A percentile compares a stretch with the other conserved stretches of the same genome.
phyloP scores from a whole-genome alignment of 2,888 invertebrate species.

The Watsonalla cultraria region DNA sequence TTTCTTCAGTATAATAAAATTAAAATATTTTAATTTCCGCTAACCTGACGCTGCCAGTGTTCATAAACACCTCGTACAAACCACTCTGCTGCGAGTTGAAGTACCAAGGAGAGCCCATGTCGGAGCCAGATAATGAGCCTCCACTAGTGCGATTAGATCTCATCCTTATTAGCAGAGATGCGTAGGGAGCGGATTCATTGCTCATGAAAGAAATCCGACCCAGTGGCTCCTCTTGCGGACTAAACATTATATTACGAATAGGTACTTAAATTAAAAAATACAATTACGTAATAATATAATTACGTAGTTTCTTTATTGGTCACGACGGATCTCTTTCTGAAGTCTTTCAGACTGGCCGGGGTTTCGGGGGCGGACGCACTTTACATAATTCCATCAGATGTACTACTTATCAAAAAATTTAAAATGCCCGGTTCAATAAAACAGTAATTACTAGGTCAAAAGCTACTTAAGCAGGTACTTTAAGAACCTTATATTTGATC shows the following conservation, averaged over 20 bases:
- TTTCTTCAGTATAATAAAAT: too few species aligned
- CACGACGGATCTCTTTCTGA: too few species aligned
- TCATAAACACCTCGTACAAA: not conserved
- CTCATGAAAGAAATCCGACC: constrained; percentile 61
- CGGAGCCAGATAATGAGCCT: constrained; percentile 14
- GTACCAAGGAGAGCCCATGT: constrained; percentile 9
- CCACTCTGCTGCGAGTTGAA: constrained; percentile 14
- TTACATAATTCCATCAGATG: too few species aligned
- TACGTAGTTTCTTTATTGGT: too few species aligned
- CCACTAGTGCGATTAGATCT: constrained; percentile 25
- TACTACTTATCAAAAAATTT: not conserved
- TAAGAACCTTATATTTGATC: too few species aligned
- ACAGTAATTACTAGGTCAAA: too few species aligned
- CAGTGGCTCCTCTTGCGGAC: constrained; percentile 34
- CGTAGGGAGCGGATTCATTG: constrained; percentile 42
- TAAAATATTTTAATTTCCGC: not conserved
- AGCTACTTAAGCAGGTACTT: too few species aligned
- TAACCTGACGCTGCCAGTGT: not conserved
- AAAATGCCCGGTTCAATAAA: too few species aligned
- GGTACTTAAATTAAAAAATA: too few species aligned
- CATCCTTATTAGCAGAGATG: constrained; percentile 35
- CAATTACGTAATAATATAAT: too few species aligned
- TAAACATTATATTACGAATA: constrained; percentile 10
- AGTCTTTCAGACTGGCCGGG: too few species aligned
- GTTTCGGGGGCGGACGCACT: too few species aligned